Percentiles rank a stretch among this genome's conserved stretches.
phyloP scores from a whole-genome alignment of 2,113 vertebrate species.

The Poecile atricapillus region DNA sequence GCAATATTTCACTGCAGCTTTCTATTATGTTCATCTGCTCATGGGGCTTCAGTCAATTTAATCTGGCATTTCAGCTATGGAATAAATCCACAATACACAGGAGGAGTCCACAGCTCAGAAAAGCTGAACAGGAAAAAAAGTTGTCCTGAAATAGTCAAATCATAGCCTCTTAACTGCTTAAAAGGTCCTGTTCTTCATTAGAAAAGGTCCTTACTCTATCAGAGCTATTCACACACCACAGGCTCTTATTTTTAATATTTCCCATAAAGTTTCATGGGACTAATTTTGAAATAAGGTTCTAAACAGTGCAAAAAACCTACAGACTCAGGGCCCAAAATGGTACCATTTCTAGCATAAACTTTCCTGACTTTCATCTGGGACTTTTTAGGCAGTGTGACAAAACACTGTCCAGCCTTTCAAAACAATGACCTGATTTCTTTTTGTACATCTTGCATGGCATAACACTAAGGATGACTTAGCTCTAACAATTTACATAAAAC shows the following conservation, averaged over 20 bases:
- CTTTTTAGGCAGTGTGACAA: not conserved
- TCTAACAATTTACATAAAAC: not conserved
- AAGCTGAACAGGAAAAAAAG: not conserved
- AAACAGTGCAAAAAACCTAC: not conserved
- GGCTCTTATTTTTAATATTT: not conserved
- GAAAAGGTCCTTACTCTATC: not conserved
- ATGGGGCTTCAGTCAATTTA: not conserved
- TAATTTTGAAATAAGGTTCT: not conserved
- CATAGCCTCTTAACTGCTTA: not conserved
- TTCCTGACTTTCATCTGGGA: not conserved
- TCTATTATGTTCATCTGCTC: not conserved
- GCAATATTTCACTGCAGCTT: not conserved
- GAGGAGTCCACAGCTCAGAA: not conserved
- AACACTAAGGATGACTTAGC: not conserved
- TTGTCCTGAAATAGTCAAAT: not conserved
- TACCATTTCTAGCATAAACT: not conserved
- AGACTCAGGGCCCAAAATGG: not conserved
- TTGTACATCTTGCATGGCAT: accelerated
- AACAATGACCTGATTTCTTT: slow-evolving; percentile 17
- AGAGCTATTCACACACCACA: not conserved
- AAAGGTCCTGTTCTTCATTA: not conserved
- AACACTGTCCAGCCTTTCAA: not conserved
- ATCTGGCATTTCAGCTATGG: not conserved
- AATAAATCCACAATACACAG: not conserved
- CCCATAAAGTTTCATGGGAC: not conserved